Conservation (phyloP, 2,888 invertebrate species). For the Temnothorax unifasciatus region DNA sequence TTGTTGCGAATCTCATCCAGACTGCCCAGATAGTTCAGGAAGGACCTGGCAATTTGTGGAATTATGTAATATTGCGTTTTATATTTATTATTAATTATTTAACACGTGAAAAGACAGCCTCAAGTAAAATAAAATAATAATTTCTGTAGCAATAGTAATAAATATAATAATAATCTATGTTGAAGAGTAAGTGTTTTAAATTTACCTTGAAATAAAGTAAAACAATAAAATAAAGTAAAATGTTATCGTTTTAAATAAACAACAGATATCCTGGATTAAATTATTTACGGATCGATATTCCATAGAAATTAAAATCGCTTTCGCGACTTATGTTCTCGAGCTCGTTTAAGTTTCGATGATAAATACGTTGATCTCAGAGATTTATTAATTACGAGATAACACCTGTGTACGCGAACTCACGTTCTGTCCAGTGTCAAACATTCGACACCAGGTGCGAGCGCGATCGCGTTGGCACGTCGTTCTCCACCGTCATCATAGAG, state of each 20-base stretch:
- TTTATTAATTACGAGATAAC: background rate
- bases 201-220: background rate
- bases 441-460: constrained; percentile 93
- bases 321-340: background rate
- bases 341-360: background rate
- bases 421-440: constrained; percentile 95
- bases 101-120: background rate
- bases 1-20: constrained; percentile 90
- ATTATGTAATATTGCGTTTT: constrained; percentile 15
- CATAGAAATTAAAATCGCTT: background rate
- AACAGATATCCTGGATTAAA: background rate
- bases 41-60: constrained; percentile 87
- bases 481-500: constrained; percentile 92
- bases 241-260: background rate
- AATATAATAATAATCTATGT: background rate
- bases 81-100: background rate
- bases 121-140: too few species aligned
- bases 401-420: constrained; percentile 87
- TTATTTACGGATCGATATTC: background rate
- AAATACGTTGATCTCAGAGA: background rate
- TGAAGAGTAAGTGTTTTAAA: background rate
- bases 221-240: background rate
- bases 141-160: background rate
- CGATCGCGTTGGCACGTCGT: constrained; percentile 96
- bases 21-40: constrained; percentile 94